Evolutionary conservation across 2,797 vertebrate genomes (phyloP), one percentile per base, ranked within the genome.

Genomic region (Cuniculus paca): DNA sequence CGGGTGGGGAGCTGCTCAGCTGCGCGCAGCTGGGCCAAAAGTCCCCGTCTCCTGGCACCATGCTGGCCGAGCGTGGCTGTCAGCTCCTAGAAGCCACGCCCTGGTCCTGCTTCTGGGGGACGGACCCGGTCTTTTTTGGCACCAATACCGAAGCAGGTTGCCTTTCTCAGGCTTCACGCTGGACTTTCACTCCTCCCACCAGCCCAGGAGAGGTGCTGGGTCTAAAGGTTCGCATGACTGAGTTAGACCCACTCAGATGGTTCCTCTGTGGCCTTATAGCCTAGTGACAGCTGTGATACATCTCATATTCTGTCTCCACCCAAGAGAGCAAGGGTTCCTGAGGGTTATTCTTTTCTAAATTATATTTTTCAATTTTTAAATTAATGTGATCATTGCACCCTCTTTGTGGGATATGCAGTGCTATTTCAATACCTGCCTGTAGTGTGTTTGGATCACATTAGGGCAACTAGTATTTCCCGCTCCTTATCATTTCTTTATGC

Each of bases 21-120:
- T 12, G 5, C 28, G 16, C 2, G 1, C 31, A 34, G 13, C 26
- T n/a, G 5, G 22, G 61, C 6, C 3, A 11, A 8, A 60, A 3
- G 34, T 45, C 17, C 63, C 26, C 6, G 1, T 26, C 61, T 77
- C 60, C 42, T 31, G 19, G 19, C 22, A 52, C 50, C 5, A 36
- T 77, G 60, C n/a, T 72, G 60, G 12, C 20, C 31, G 31, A 50
- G 2, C 22, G 80, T 58, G 2, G 0, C 2, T 65, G 11, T 52
- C 2, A 39, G 81, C 8, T 60, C 31, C 10, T 61, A 42, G 39
- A 45, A 77, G 19, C 45, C 31, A 34, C 45, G 36, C 52, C 74
- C 45, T 63, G 61, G 54, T n/a, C 36, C 54, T 54, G 26, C 60
- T 78, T 48, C 34, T 10, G 16, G 17, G 24, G 26, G 65, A 20